Evolutionary conservation across 2,797 vertebrate species (phyloP), one percentile per base, ranked within the genome.

Genomic region (Rhinophrynus dorsalis): DNA sequence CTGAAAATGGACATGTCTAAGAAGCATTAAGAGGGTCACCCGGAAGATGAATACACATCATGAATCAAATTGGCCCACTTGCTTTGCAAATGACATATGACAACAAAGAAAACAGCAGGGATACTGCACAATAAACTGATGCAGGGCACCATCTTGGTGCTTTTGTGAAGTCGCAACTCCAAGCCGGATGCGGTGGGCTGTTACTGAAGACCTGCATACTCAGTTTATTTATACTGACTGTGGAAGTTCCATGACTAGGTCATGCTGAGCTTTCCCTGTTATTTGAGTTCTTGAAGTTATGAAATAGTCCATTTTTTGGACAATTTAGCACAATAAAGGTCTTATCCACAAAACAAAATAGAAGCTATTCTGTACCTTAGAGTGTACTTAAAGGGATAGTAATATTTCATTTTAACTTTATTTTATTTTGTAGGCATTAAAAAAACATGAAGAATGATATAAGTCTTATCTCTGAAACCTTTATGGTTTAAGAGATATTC

Each of bases 141-240:
- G 33, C 29, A 69, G 68, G 38, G 85, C 82, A 86, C 83, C 60
- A 0, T 1, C 5, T 0, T 12, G 74, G 71, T 87, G 89, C 81
- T 20, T 85, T 76, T 67, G 89, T 94, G 90, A 93, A 75, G 73
- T 92, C 85, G 69, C 75, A 68, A 84, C 86, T 90, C 64, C 63
- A 85, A 94, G 70, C 91, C 91, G 79, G 45, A 68, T 76, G 79
- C 58, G 91, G 88, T 79, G 77, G 89, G 86, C 75, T 52, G 84
- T 77, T 90, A 87, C 54, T 38, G 91, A 94, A 74, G 42, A 61
- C 44, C 84, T 85, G 84, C 80, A 64, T 33, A 50, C 59, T 74
- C 80, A 78, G 81, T 81, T 81, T 79, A 23, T 59, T 33, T 75
- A 2, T 20, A 17, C 50, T 73, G 18, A 37, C 74, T 54, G 55